Evolutionary conservation across 30 jellyfish, hydroid and myxozoan species (phyloP), one percentile per base, ranked within the genome.

Genomic region (Aurelia aurita complex sp. Pacific): DNA sequence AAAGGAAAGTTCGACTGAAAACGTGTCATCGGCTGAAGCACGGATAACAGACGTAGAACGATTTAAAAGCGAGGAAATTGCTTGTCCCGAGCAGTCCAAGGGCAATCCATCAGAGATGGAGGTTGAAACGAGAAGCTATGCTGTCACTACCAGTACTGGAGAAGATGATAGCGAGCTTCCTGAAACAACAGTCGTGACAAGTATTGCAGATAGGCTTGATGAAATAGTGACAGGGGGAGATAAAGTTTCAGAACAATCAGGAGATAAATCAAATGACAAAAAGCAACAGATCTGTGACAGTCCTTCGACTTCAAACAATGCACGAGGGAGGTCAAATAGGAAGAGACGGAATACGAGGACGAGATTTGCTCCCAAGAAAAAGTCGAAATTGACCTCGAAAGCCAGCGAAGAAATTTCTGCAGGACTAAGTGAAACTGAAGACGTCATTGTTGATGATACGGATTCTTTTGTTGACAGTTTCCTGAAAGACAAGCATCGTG

Each of bases 321-420:
- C 70, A n/a, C 32, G 36, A 23, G 70, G 36, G 70, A 61, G 32
- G 3, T 8, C 33, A 12, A 9, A 33, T 18, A 18, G 64, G 40
- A 50, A 74, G 62, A 67, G 85, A 46, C 53, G 72, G 23, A 74
- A 54, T 2, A 46, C 17, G 73, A 51, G 72, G 46, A 71, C 32
- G 72, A 8, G 85, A 46, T 74, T 43, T 40, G 36, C 34, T 64
- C 72, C 85, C 23, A 74, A 74, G 85, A 74, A 74, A 38, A 74
- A 74, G 13, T 34, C 60, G 16, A 51, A 62, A n/a, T 29, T 29
- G 10, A 34, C 29, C 2, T 12, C 36, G 13, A 83, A 52, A 59
- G 34, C 57, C 9, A 77, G 23, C 50, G 67, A 8, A 16, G 40
- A 14, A 10, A 54, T 33, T 2, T 10, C 6, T 29, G 32, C 32